Evolutionary conservation across 2,888 invertebrate species (phyloP), one percentile per base, ranked within the genome.

Genomic region (Adela reaumurella): DNA sequence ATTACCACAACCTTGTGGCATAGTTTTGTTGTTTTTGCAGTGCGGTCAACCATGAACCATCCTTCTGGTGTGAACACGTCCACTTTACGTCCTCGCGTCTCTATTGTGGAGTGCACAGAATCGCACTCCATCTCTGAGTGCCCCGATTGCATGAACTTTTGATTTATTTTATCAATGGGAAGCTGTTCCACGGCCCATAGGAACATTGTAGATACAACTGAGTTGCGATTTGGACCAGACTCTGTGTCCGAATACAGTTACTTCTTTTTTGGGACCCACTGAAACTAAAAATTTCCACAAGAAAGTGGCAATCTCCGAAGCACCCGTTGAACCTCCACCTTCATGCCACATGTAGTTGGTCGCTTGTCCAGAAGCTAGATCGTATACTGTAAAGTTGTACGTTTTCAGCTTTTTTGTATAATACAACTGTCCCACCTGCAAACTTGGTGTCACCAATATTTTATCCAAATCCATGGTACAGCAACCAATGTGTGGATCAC

Each of bases 371-470:
- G 35, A 48, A 19, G 19, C 48, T 43, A 54, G 43, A 46, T 54
- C 49, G 17, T 46, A 35, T 28, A 46, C 50, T 14, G 53, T 54
- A 49, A 50, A 54, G 29, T 50, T 54, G 45, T 45, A 54, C 17
- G 52, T 54, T 44, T 54, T 54, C 5, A 54, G 28, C 35, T 54
- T 52, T 28, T 50, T 49, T 44, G 47, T 29, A 46, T 54, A 54
- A 46, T 54, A 74, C 49, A 83, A 59, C 46, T 46, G 46, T 8
- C 46, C 46, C 16, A 46, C 18, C 17, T 46, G 28, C 35, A 46
- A n/a, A 19, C n/a, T 18, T 35, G 35, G 35, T 14, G 35, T 35
- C 35, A 35, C 8, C n/a, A 35, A 35, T 35, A 35, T 35, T 35
- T 35, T 35, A 8, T 35, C 35, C 24, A 24, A 24, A 24, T 24